Evolutionary conservation across 1,140 invertebrate species (phyloP), one percentile per base, ranked within the genome.

Genomic region (Drosophila triauraria): DNA sequence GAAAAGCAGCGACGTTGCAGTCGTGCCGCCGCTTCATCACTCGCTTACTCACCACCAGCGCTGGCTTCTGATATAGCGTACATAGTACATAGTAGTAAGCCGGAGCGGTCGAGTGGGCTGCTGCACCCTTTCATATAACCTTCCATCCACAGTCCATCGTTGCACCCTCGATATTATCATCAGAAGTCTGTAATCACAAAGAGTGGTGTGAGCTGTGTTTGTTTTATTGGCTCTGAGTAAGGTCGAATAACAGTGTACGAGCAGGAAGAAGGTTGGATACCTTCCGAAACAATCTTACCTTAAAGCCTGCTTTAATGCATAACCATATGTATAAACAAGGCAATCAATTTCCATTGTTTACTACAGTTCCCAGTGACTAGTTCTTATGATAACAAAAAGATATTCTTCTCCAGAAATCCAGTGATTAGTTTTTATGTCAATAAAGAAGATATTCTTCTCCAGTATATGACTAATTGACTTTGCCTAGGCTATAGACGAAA

Each of bases 1-100:
- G 85, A 87, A 87, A 88, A 81, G 51, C 59, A 61, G 51, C 62
- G 48, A 25, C 57, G 67, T 23, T 38, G 67, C 50, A 12, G 54
- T 43, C 54, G 50, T 25, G 30, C 23, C 9, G 20, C 23, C 9
- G 67, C 62, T 68, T 44, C 67, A 70, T 70, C 67, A 67, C 12
- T 8, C 56, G 75, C 75, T 78, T 78, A 78, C 65, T 78, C 76
- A 67, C 60, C 57, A 38, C 27, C 32, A 68, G 48, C 69, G 44
- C 20, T 61, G 42, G 25, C 2, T 38, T 25, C 8, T 53, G 60
- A 62, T 62, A 62, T 53, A 46, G 13, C 12, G 13, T 47, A 44
- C 6, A 62, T 53, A 35, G 27, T 38, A 68, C 42, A 47, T 32
- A 47, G 17, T 27, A 54, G 48, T 68, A 62, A 59, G 65, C 44